Conservation (phyloP, 2,797 vertebrate genomes). For the Melanotaenia trifasciata region DNA sequence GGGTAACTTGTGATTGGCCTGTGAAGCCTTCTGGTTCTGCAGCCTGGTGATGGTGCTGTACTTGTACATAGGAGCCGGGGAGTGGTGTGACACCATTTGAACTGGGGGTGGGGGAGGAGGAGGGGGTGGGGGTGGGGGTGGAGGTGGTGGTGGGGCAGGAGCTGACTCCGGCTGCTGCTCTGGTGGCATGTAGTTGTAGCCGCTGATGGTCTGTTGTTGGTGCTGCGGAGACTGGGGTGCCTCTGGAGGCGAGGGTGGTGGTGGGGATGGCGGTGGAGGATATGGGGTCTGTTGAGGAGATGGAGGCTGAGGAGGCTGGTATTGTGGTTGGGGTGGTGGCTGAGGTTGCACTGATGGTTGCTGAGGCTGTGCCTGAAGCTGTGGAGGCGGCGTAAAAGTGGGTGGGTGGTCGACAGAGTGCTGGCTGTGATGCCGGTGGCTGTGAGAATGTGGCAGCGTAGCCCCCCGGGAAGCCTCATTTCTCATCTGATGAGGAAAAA, state of each 20-base stretch:
- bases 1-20: conserved; percentile 70
- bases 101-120: conserved; percentile 82
- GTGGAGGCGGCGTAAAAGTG: conserved; percentile 47
- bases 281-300: conserved; percentile 47
- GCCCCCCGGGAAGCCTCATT: conserved; percentile 74
- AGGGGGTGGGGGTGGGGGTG: conserved; percentile 59
- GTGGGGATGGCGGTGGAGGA: conserved; percentile 24
- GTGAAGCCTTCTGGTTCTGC: conserved; percentile 79
- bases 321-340: conserved; percentile 11
- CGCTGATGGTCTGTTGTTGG: conserved; percentile 50
- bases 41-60: conserved; percentile 92
- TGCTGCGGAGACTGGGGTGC: conserved; percentile 51
- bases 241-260: conserved; percentile 20
- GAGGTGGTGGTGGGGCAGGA: conserved; percentile 53
- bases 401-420: conserved; percentile 70
- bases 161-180: conserved; percentile 58
- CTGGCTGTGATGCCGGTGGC: conserved; percentile 79
- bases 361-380: conserved; percentile 39
- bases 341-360: conserved; percentile 10
- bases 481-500: conserved; percentile 67
- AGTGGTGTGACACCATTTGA: conserved; percentile 84
- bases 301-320: conserved; percentile 42
- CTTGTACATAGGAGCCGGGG: conserved; percentile 86
- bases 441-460: conserved; percentile 75
- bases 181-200: conserved; percentile 72